Conservation (phyloP, 2,888 invertebrate genomes). For the Drosophila villosipedis region DNA sequence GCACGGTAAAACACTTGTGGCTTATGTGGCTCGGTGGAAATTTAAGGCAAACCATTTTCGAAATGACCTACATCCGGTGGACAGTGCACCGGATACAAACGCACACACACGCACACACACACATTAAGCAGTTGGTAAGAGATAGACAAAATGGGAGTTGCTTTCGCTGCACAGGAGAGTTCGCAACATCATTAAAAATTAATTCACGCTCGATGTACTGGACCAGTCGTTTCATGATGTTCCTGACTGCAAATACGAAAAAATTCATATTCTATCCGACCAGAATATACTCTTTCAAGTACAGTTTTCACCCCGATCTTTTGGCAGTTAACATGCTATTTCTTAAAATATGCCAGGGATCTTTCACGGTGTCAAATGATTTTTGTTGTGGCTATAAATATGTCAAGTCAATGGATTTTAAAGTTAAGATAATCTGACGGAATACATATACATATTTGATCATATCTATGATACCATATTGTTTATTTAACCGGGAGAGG, state of each 20-base stretch:
- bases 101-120: constrained; percentile 25
- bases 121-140: constrained; percentile 38
- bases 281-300: constrained; percentile 10
- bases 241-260: constrained; percentile 13
- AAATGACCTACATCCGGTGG: constrained; percentile 79
- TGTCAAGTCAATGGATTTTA: no score
- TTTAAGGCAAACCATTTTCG: constrained; percentile 81
- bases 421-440: no score
- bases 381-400: no score
- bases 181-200: constrained; percentile 82
- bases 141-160: constrained; percentile 71
- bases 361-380: no score
- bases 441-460: not conserved
- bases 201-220: constrained; percentile 80
- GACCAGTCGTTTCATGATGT: constrained; percentile 39
- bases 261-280: not conserved
- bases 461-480: not conserved
- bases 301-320: not conserved
- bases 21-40: constrained; percentile 67
- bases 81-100: constrained; percentile 42
- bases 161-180: constrained; percentile 61
- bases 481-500: not conserved
- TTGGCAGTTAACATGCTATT: not conserved
- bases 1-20: constrained; percentile 75
- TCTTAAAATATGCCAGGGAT: no score